Base-by-base conservation (phyloP, 2,797 vertebrate genomes). In the Eleutherodactylus coqui region DNA sequence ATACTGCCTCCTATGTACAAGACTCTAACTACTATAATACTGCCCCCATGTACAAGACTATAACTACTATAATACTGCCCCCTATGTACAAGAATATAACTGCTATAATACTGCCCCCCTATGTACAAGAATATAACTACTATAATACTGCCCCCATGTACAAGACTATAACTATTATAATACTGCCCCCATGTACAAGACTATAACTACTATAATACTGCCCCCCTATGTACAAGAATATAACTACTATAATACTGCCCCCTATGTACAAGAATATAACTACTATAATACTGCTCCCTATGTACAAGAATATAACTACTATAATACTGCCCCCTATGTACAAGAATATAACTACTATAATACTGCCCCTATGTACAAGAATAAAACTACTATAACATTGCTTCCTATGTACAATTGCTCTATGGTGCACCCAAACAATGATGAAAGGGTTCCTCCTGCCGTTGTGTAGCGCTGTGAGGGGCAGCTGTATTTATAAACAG, bases 401-500 rank as follows among this genome's bases (percentile, higher is more conserved):
- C 49, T 7, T 7, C 53, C 53, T 5, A 55, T 51, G 5, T 51
- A 55, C 19, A 55, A 51, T 38, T 69, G 64, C 2, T 8, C 32
- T 10, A 29, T 62, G 19, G 8, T 36, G 32, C 7, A 8, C 19
- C 34, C 75, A 36, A 34, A 24, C 34, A 49, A 34, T 34, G 29
- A 36, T 11, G 19, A 11, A n/a, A 17, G 24, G 49, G 49, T 53
- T 51, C 4, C 51, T 55, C 38, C 0, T 4, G n/a, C 49, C 36
- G 60, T 51, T 49, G 27, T 36, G 27, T 36, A 36, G 62, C 38
- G 27, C 29, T 4, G 78, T 7, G 69, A 36, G 76, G n/a, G n/a
- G 79, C 86, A 87, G 86, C 86, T 87, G 86, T 87, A 84, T 87
- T 80, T 84, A 84, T 70, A 84, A 36, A 45, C 76, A 32, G 8